Base-by-base conservation (phyloP, 2,888 invertebrate genomes). In the Papilio elwesi region DNA sequence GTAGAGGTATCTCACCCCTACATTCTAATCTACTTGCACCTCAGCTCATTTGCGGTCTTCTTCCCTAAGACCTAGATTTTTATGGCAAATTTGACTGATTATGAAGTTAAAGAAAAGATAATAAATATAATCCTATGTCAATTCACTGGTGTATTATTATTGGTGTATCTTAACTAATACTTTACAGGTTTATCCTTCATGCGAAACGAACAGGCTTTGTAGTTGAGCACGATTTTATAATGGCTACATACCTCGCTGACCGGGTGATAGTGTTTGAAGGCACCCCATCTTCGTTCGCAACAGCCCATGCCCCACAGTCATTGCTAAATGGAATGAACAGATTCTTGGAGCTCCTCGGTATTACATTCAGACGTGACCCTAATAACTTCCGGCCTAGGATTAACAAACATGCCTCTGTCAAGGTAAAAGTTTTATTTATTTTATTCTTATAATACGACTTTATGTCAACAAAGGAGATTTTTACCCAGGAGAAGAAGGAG, bases 151-250 rank as follows among this genome's bases (percentile, higher is more conserved):
- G 15, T 9, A 16, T 7, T 76, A 70, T 13, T 62, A 69, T 11
- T n/a, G 15, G 63, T 8, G 43, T 4, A 53, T 48, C 7, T 49
- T 13, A 11, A 16, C 15, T 55, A 68, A 10, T 9, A n/a, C 0
- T 49, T 55, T 71, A 38, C 88, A 96, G 96, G 83, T 99, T 99
- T 88, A 99, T 99, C 87, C 95, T 99, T 59, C 99, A 99, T 85
- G 99, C 99, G 0, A 99, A 99, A 94, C 98, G 99, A 90, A 99
- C 99, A 9, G 99, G 99, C 12, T 99, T 99, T 89, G 97, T 99
- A 15, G 99, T 99, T 1, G 99, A 99, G 96, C 99, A 99, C 96
- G 99, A 99, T 94, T 99, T 99, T 90, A 99, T 99, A 79, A 99
- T 99, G 99, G 99, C 99, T 15, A 99, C 99, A 0, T 99, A 99